phyloP scores from a whole-genome alignment of 1,140 invertebrate genomes.

The Pogonognathellus flavescens region DNA sequence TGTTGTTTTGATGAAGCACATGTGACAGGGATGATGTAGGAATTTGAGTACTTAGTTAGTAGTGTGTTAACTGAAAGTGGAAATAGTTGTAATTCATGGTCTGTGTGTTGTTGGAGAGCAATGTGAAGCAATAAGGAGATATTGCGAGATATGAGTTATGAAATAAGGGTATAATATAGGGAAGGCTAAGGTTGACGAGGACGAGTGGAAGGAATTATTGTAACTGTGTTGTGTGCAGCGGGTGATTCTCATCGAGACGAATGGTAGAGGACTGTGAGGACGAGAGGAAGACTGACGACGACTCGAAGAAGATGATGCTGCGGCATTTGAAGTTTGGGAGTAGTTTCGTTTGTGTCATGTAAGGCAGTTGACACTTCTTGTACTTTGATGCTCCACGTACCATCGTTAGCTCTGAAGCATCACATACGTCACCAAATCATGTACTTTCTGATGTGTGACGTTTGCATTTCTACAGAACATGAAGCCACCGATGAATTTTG shows the following conservation, averaged over 20 bases:
- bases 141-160: background rate
- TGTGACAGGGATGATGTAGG: no score
- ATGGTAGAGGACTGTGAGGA: no score
- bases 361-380: background rate
- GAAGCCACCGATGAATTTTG: background rate
- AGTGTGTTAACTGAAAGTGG: no score
- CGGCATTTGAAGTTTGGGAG: background rate
- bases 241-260: no score
- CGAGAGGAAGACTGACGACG: background rate
- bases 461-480: background rate
- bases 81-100: no score
- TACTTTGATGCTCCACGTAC: background rate
- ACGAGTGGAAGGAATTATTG: no score
- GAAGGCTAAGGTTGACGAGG: background rate
- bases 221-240: no score
- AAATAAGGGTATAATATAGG: background rate
- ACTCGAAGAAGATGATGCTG: no score
- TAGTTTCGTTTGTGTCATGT: constrained; percentile 34
- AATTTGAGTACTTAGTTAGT: no score
- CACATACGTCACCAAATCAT: background rate
- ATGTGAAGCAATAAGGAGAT: background rate
- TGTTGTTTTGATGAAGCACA: no score
- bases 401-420: background rate
- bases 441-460: background rate
- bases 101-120: background rate